A percentile compares a stretch with the other conserved stretches of the same genome.
These are phyloP conservation scores for Macrocentrus cingulum DNA, from an alignment of 1,140 invertebrate species.

Conservation along the genomic window DNA sequence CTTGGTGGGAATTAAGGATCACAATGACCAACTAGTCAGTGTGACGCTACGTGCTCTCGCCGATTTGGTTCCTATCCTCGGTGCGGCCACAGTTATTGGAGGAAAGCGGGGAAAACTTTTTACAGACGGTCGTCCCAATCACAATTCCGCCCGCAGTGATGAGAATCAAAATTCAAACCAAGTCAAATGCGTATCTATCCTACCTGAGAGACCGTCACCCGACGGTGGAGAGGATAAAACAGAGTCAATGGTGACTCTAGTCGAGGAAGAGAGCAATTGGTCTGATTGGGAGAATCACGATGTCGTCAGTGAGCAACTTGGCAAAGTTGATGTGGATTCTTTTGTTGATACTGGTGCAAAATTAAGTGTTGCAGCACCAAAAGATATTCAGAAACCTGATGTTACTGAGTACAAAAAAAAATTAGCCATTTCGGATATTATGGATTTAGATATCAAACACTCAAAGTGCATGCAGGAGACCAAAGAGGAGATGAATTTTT, in stretches of 20 bases:
- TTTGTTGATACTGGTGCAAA: neutral
- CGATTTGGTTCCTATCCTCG: slow-evolving; percentile 79
- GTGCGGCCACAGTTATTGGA: slow-evolving; percentile 77
- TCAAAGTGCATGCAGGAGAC: slow-evolving; percentile 58
- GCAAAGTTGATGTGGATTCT: neutral
- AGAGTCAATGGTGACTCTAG: slow-evolving; percentile 55
- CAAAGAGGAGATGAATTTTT: slow-evolving; percentile 66
- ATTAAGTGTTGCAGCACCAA: neutral
- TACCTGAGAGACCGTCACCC: slow-evolving; percentile 75
- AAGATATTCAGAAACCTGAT: neutral
- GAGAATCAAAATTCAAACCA: no score
- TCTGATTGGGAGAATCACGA: slow-evolving; percentile 75
- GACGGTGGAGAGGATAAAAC: slow-evolving; percentile 78
- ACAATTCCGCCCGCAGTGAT: slow-evolving; percentile 38
- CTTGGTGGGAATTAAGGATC: slow-evolving; percentile 81
- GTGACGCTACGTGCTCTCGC: slow-evolving; percentile 77
- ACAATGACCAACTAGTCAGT: slow-evolving; percentile 76
- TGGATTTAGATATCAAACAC: slow-evolving; percentile 74
- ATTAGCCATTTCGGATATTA: slow-evolving; percentile 65
- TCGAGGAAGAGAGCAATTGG: slow-evolving; percentile 63
- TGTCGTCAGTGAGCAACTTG: slow-evolving; percentile 15
- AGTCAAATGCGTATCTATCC: slow-evolving; percentile 40
- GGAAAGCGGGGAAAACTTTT: slow-evolving; percentile 78
- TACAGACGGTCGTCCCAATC: slow-evolving; percentile 75
- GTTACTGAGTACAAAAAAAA: slow-evolving; percentile 41